These are phyloP conservation scores for Sebastes fasciatus DNA, from an alignment of 2,113 vertebrate genomes.

Conservation along the genomic window DNA sequence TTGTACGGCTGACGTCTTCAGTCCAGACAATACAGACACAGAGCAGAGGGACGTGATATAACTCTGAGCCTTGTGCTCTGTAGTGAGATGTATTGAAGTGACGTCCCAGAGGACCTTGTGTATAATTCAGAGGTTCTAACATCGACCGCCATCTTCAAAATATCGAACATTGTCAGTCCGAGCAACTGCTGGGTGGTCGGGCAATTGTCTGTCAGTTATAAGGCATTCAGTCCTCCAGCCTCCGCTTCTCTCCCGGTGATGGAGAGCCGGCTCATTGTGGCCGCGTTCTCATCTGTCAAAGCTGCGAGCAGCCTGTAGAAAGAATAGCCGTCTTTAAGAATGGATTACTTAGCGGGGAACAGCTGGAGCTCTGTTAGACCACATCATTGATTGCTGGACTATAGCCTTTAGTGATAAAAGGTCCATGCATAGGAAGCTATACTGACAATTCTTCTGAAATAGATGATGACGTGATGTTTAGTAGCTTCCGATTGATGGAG, in stretches of 20 bases:
- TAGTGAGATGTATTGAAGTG: conserved; percentile 61
- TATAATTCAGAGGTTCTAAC: conserved; percentile 74
- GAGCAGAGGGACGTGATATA: conserved; percentile 20
- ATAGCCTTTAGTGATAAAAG: conserved; percentile 54
- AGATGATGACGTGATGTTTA: conserved; percentile 16
- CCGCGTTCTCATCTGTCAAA: conserved; percentile 64
- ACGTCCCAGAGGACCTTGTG: conserved; percentile 62
- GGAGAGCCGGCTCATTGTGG: conserved; percentile 64
- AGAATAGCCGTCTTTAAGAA: conserved; percentile 56
- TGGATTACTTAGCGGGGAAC: conserved; percentile 71
- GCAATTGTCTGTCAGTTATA: conserved; percentile 73
- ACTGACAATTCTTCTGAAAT: conserved; percentile 36
- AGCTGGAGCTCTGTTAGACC: conserved; percentile 55
- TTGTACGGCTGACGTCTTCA: conserved; percentile 9
- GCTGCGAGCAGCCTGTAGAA: conserved; percentile 58
- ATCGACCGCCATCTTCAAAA: conserved; percentile 72
- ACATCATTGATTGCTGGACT: conserved; percentile 64
- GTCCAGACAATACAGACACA: conserved; percentile 28
- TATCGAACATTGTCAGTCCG: conserved; percentile 72
- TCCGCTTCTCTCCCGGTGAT: conserved; percentile 57
- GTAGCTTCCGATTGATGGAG: conserved; percentile 3
- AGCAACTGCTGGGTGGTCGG: conserved; percentile 57
- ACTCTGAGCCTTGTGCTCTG: conserved; percentile 29
- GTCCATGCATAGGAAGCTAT: conserved; percentile 23
- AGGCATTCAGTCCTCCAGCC: conserved; percentile 32